A percentile compares a stretch with the other conserved stretches of the same genome.
phyloP scores from a whole-genome alignment of 2,797 vertebrate species.

The Hippoglossus hippoglossus region DNA sequence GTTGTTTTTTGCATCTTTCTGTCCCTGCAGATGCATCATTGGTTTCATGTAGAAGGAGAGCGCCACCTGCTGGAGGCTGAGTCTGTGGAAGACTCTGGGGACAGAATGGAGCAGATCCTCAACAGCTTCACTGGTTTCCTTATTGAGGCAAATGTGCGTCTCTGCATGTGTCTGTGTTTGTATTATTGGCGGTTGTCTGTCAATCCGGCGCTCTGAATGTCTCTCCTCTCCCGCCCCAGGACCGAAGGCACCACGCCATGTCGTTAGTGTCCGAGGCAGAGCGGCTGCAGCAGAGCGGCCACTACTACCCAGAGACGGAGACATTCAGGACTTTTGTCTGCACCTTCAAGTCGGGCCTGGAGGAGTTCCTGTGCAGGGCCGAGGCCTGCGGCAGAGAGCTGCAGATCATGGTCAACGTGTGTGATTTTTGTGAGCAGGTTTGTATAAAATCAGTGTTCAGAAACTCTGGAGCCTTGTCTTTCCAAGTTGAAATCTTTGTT shows the following conservation, averaged over 20 bases:
- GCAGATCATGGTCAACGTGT: slow-evolving; percentile 85
- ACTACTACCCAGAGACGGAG: slow-evolving; percentile 80
- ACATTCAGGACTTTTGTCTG: slow-evolving; percentile 79
- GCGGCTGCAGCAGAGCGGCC: slow-evolving; percentile 68
- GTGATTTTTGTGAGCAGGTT: slow-evolving; percentile 90
- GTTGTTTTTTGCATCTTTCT: neutral
- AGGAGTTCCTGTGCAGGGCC: slow-evolving; percentile 86
- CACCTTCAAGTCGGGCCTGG: slow-evolving; percentile 85
- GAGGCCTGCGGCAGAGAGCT: slow-evolving; percentile 87
- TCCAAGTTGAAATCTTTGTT: too few species aligned
- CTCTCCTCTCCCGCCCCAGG: slow-evolving; percentile 75
- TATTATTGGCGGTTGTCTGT: neutral
- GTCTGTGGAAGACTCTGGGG: slow-evolving; percentile 77
- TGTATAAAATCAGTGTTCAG: slow-evolving; percentile 11
- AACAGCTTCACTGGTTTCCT: slow-evolving; percentile 88
- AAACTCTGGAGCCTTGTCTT: too few species aligned
- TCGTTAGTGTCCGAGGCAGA: slow-evolving; percentile 87
- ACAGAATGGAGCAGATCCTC: slow-evolving; percentile 79
- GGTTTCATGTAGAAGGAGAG: slow-evolving; percentile 90
- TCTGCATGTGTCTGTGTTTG: neutral
- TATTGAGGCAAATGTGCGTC: slow-evolving; percentile 88
- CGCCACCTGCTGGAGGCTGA: slow-evolving; percentile 81
- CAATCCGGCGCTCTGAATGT: slow-evolving; percentile 19
- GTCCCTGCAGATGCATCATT: slow-evolving; percentile 85
- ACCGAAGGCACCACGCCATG: slow-evolving; percentile 86